Evolutionary conservation across 2,113 vertebrate genomes (phyloP).

Genomic region (Phaethornis superciliosus): DNA sequence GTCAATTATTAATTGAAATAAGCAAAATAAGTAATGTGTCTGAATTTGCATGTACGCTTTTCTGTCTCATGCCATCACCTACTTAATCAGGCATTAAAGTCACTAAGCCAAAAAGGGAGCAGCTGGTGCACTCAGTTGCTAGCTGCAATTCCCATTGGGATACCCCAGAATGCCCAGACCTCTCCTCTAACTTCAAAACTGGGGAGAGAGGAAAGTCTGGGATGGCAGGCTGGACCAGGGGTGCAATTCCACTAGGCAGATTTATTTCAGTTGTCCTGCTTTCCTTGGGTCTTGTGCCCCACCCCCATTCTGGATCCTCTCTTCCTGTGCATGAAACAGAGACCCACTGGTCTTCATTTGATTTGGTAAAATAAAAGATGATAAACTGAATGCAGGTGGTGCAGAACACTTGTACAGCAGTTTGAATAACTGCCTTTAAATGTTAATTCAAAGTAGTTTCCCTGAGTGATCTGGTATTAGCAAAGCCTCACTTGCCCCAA

Average conservation of each 20-base stretch:
- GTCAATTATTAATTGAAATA: no score
- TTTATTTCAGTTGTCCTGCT: background rate
- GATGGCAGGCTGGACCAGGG: background rate
- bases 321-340: background rate
- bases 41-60: background rate
- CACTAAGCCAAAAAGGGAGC: background rate
- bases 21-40: background rate
- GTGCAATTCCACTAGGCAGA: background rate
- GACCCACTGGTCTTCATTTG: background rate
- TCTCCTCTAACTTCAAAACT: background rate
- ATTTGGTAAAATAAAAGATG: background rate
- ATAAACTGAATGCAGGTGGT: background rate
- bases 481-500: conserved; percentile 21
- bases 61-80: background rate
- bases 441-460: conserved; percentile 23
- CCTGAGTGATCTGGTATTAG: background rate
- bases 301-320: background rate
- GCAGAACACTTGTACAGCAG: background rate
- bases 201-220: background rate
- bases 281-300: background rate
- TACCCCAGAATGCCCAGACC: background rate
- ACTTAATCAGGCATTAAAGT: background rate
- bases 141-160: background rate
- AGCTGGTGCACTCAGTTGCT: background rate
- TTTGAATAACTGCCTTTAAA: conserved; percentile 44